phyloP scores from a whole-genome alignment of 2,797 vertebrate genomes.

The Fistularia tabacaria region DNA sequence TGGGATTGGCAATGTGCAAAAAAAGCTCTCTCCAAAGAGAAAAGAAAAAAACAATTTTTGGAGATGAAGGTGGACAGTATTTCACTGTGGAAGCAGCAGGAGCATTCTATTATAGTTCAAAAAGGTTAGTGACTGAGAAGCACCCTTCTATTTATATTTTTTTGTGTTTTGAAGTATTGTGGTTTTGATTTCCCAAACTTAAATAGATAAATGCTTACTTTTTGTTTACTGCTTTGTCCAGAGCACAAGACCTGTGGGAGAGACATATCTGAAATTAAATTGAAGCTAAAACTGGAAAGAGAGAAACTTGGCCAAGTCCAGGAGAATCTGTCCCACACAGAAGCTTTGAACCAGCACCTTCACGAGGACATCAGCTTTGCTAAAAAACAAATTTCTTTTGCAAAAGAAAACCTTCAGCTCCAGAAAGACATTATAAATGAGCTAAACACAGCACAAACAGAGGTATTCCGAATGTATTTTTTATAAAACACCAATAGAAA shows the following conservation, averaged over 20 bases:
- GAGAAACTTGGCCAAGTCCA: slow-evolving; percentile 48
- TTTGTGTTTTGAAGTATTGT: slow-evolving; percentile 11
- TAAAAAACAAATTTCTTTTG: slow-evolving; percentile 68
- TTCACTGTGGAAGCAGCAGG: slow-evolving; percentile 77
- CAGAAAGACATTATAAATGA: slow-evolving; percentile 38
- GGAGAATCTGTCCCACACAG: slow-evolving; percentile 44
- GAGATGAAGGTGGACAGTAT: slow-evolving; percentile 69
- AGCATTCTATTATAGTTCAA: slow-evolving; percentile 74
- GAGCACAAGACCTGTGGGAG: slow-evolving; percentile 60
- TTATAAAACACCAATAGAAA: neutral
- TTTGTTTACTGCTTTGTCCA: slow-evolving; percentile 13
- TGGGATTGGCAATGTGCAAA: slow-evolving; percentile 79
- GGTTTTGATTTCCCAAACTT: neutral
- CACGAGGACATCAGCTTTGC: slow-evolving; percentile 66
- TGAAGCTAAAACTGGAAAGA: slow-evolving; percentile 62
- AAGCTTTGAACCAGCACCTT: slow-evolving; percentile 60
- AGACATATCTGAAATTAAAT: slow-evolving; percentile 69
- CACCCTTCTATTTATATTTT: neutral
- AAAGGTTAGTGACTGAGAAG: slow-evolving; percentile 66
- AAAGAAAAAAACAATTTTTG: slow-evolving; percentile 63
- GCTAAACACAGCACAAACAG: slow-evolving; percentile 34
- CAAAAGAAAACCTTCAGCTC: slow-evolving; percentile 59
- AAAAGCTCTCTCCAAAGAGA: slow-evolving; percentile 77
- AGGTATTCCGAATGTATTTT: slow-evolving; percentile 39
- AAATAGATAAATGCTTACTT: slow-evolving; percentile 4